A percentile compares a stretch with the other conserved stretches of the same genome.
phyloP scores from a whole-genome alignment of 2,888 invertebrate genomes.

The Brenthis daphne region DNA sequence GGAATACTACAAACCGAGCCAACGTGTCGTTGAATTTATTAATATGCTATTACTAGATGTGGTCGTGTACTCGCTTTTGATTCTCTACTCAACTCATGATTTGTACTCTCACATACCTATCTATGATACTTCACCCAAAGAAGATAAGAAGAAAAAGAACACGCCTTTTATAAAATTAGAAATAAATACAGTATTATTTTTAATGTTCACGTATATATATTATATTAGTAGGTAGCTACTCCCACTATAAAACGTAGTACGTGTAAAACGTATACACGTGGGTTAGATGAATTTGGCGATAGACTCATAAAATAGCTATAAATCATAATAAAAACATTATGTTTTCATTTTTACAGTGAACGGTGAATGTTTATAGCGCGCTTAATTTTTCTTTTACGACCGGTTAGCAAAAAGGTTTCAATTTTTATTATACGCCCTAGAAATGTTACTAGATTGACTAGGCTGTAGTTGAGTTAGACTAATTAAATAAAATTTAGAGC shows the following conservation, averaged over 20 bases:
- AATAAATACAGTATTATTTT: too few species aligned
- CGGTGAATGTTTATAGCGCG: constrained; percentile 44
- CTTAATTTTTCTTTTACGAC: constrained; percentile 49
- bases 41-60: too few species aligned
- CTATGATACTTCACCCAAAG: too few species aligned
- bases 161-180: too few species aligned
- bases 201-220: too few species aligned
- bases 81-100: too few species aligned
- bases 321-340: constrained; percentile 47
- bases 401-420: constrained; percentile 20
- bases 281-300: constrained; percentile 37
- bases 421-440: constrained; percentile 7
- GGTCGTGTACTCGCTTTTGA: too few species aligned
- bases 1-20: too few species aligned
- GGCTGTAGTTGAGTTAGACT: neutral
- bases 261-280: constrained; percentile 12
- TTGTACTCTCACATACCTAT: too few species aligned
- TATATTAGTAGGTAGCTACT: neutral
- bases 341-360: constrained; percentile 45
- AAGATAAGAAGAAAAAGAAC: too few species aligned
- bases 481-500: too few species aligned
- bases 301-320: constrained; percentile 41
- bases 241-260: neutral
- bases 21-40: too few species aligned
- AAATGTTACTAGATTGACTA: constrained; percentile 8